Evolutionary conservation across 2,888 invertebrate genomes (phyloP).

Genomic region (Bedellia somnulentella): DNA sequence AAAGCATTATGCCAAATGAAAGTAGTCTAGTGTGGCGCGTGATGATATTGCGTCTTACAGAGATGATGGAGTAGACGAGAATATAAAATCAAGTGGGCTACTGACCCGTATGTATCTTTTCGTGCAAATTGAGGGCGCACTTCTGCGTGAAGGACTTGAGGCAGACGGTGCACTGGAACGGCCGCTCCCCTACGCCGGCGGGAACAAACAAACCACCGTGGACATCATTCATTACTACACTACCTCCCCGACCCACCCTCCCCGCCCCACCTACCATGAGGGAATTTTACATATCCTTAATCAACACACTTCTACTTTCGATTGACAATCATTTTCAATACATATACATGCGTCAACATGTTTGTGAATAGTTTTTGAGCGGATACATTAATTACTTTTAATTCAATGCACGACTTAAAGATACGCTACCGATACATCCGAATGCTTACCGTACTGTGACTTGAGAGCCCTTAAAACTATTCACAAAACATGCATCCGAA

Average conservation of each 20-base stretch:
- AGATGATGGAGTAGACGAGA: no score
- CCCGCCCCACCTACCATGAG: conserved; percentile 5
- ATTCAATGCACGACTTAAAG: no score
- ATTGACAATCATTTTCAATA: background rate
- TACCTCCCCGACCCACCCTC: conserved; percentile 1
- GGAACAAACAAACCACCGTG: conserved; percentile 52
- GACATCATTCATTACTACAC: conserved; percentile 36
- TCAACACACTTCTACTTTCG: background rate
- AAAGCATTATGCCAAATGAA: conserved; percentile 55
- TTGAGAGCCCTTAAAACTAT: conserved; percentile 61
- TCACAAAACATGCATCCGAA: conserved; percentile 55
- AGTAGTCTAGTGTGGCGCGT: conserved; percentile 1
- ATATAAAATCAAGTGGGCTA: conserved; percentile 59
- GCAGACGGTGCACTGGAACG: conserved; percentile 65
- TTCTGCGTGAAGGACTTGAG: conserved; percentile 66
- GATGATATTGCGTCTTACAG: background rate
- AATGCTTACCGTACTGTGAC: conserved; percentile 32
- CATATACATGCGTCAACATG: conserved; percentile 48
- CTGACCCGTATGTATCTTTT: conserved; percentile 66
- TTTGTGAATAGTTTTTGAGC: conserved; percentile 65
- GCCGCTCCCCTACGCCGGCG: conserved; percentile 60
- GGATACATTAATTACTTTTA: conserved; percentile 23
- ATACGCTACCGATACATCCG: no score
- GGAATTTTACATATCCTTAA: background rate
- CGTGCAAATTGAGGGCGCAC: conserved; percentile 66